A percentile compares a stretch with the other conserved stretches of the same genome.
These are phyloP conservation scores for Anorthoa munda DNA, from an alignment of 2,888 invertebrate species.

Conservation along the genomic window DNA sequence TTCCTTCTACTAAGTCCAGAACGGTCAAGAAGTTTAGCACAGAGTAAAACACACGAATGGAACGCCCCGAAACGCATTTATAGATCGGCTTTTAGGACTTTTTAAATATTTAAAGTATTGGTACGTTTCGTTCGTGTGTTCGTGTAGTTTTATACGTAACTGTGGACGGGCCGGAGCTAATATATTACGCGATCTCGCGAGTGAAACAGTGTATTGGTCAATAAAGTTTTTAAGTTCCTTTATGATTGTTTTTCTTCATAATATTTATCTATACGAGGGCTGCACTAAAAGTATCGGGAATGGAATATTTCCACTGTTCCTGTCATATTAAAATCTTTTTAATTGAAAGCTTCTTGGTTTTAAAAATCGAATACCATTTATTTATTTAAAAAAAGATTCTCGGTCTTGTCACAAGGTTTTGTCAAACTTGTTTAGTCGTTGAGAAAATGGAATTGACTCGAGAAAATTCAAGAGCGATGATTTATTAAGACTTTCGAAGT, in stretches of 20 bases:
- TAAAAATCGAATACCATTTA: too few species aligned
- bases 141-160: conserved; percentile 49
- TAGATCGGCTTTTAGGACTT: conserved; percentile 61
- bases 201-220: conserved; percentile 65
- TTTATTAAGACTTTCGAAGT: too few species aligned
- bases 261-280: neutral
- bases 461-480: too few species aligned
- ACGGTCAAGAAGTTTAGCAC: conserved; percentile 31
- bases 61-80: conserved; percentile 54
- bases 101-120: conserved; percentile 48
- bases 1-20: neutral
- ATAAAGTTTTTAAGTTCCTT: conserved; percentile 71
- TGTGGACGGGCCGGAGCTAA: conserved; percentile 39
- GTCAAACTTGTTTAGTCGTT: too few species aligned
- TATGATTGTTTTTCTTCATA: conserved; percentile 35
- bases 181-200: conserved; percentile 60
- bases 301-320: too few species aligned
- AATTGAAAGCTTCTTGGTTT: too few species aligned
- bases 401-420: too few species aligned
- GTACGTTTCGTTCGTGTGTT: conserved; percentile 48
- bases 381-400: too few species aligned
- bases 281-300: too few species aligned
- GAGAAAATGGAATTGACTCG: too few species aligned
- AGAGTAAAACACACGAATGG: conserved; percentile 39
- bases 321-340: too few species aligned